Evolutionary conservation across 37 sponge, comb jelly and placozoan genomes (phyloP), one percentile per base, ranked within the genome.

Genomic region (Aplysina aerophoba): DNA sequence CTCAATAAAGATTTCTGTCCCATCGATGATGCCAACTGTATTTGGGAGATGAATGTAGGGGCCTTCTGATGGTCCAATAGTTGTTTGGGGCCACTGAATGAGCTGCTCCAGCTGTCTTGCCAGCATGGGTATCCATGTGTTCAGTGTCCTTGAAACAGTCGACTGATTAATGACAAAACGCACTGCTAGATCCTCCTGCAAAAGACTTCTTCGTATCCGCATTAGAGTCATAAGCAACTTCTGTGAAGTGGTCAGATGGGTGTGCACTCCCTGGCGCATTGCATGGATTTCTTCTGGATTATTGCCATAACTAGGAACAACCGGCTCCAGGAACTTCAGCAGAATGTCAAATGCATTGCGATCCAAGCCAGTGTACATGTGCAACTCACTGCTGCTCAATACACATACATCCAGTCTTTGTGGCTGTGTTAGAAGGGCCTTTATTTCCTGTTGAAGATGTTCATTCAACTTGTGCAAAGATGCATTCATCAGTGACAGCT

Each of bases 351-450:
- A 83, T 22, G 27, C 30, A 13, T 28, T 36, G 24, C 50, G 84
- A 36, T 22, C 44, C 24, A 83, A n/a, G 50, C 84, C 84, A 38
- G 84, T 83, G 54, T 83, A 83, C 37, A 65, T 65, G n/a, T 40
- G 66, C 27, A 65, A 37, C 25, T 63, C 59, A 39, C 24, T 44
- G 40, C 58, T 39, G 39, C 35, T 65, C 53, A 83, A 28, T 65
- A 83, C 16, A 36, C 25, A 14, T n/a, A 83, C 67, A 83, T 83
- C 69, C 84, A 83, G 66, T 40, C 84, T 50, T 67, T 83, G 84
- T 19, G 69, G 69, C 74, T 31, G 74, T 31, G 74, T 73, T 73
- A 31, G 37, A 38, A 65, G 84, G 12, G 12, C 24, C 39, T 63
- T 39, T 15, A 83, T 61, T 16, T 37, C 27, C 28, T 21, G 40